Percentiles rank a stretch among this genome's conserved stretches.
These are phyloP conservation scores for Alloplasta piceator DNA, from an alignment of 2,888 invertebrate species.

Conservation along the genomic window DNA sequence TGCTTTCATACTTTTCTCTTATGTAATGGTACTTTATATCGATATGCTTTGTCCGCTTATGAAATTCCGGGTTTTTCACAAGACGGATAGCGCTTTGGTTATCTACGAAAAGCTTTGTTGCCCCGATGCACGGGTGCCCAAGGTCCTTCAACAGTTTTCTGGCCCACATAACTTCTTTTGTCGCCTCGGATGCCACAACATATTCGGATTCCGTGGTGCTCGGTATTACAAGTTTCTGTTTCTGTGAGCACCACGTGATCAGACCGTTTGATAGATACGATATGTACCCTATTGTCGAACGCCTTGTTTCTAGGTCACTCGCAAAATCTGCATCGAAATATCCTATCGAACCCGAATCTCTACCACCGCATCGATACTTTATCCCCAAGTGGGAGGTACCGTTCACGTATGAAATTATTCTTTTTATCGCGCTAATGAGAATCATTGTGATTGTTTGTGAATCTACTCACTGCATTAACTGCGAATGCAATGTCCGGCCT, in stretches of 20 bases:
- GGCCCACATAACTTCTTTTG: slow-evolving; percentile 15
- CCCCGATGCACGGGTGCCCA: not conserved
- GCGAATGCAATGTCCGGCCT: slow-evolving; percentile 33
- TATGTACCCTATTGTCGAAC: slow-evolving; percentile 73
- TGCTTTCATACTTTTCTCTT: slow-evolving; percentile 19
- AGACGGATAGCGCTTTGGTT: slow-evolving; percentile 30
- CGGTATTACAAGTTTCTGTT: slow-evolving; percentile 66
- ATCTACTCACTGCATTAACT: slow-evolving; percentile 67
- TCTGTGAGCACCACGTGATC: slow-evolving; percentile 69
- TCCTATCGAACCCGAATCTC: slow-evolving; percentile 14
- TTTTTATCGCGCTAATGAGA: slow-evolving; percentile 72
- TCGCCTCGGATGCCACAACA: slow-evolving; percentile 67
- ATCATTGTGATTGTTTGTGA: slow-evolving; percentile 68
- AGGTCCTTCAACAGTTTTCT: slow-evolving; percentile 22
- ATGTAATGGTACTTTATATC: slow-evolving; percentile 24
- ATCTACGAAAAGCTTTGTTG: slow-evolving; percentile 16
- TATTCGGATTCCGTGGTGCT: slow-evolving; percentile 73
- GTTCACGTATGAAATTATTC: slow-evolving; percentile 73
- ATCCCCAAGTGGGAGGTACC: slow-evolving; percentile 48
- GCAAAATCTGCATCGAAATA: slow-evolving; percentile 78
- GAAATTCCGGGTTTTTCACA: slow-evolving; percentile 23
- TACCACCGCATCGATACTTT: slow-evolving; percentile 57
- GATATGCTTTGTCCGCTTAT: slow-evolving; percentile 27
- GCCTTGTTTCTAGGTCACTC: slow-evolving; percentile 71
- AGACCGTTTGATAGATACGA: slow-evolving; percentile 69